Percentiles rank a stretch among this genome's conserved stretches.
Evolutionary conservation across 2,797 vertebrate genomes (phyloP).

Genomic region (Schizopygopsis malacanthus): DNA sequence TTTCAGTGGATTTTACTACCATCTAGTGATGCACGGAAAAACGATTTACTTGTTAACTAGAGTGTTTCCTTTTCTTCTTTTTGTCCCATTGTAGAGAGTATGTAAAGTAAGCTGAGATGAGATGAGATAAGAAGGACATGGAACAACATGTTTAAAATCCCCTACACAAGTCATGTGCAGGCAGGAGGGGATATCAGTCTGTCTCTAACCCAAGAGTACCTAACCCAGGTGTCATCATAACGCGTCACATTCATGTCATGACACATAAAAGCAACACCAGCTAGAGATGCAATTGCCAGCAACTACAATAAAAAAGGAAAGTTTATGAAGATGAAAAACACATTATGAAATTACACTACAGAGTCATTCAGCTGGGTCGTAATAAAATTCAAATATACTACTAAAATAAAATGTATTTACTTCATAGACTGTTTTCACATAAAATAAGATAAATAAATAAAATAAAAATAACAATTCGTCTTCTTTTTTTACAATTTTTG

Average conservation of each 20-base stretch:
- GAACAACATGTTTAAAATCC: not conserved
- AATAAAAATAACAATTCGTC: too few relatives aligned
- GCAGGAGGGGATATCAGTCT: not conserved
- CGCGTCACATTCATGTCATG: not conserved
- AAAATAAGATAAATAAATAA: too few relatives aligned
- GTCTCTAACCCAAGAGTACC: not conserved
- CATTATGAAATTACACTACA: not conserved
- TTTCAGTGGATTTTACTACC: conserved; percentile 32
- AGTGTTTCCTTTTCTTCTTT: not conserved
- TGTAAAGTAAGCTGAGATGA: conserved; percentile 3
- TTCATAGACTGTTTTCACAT: not conserved
- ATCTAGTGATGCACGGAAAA: conserved; percentile 42
- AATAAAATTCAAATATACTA: not conserved
- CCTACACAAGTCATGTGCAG: not conserved
- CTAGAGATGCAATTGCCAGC: not conserved
- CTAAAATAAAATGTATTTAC: not conserved
- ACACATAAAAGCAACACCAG: not conserved
- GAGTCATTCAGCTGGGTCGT: not conserved
- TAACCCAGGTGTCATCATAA: not conserved
- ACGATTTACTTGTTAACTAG: not conserved
- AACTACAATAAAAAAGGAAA: not conserved
- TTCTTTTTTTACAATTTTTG: not conserved
- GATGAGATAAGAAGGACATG: not conserved
- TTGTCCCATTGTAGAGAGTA: not conserved
- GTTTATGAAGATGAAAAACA: not conserved